Evolutionary conservation across 2,113 vertebrate genomes (phyloP).

Genomic region (Myotis davidii): DNA sequence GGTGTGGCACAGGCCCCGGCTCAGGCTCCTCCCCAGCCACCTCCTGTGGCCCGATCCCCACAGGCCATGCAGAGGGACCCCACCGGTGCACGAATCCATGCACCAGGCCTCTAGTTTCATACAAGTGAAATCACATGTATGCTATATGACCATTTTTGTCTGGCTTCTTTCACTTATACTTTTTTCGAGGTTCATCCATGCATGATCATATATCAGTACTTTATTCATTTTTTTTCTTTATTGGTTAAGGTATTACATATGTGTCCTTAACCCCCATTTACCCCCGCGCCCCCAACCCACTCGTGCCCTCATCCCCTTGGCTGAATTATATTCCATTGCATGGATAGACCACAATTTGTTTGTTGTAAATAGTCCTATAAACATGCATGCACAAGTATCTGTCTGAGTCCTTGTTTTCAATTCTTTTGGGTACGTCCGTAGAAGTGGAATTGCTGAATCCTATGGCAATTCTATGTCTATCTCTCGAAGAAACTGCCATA

Average conservation of each 20-base stretch:
- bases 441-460: background rate
- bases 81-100: no score
- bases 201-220: accelerated
- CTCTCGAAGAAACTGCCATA: background rate
- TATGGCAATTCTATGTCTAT: background rate
- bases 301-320: background rate
- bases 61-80: no score
- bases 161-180: background rate
- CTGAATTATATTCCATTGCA: background rate
- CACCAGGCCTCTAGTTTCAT: no score
- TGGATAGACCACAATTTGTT: accelerated
- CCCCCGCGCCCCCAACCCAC: no score
- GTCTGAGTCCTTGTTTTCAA: background rate
- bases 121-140: accelerated
- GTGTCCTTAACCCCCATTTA: no score
- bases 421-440: accelerated
- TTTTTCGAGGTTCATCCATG: background rate
- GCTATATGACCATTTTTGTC: background rate
- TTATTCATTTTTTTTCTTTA: background rate
- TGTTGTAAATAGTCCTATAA: accelerated
- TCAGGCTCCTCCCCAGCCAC: no score
- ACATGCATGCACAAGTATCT: accelerated
- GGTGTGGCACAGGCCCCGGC: no score
- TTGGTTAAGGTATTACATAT: no score
- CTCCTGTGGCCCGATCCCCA: no score